Evolutionary conservation across 1,140 invertebrate species (phyloP), one percentile per base, ranked within the genome.

Genomic region (Drosophila nannoptera): DNA sequence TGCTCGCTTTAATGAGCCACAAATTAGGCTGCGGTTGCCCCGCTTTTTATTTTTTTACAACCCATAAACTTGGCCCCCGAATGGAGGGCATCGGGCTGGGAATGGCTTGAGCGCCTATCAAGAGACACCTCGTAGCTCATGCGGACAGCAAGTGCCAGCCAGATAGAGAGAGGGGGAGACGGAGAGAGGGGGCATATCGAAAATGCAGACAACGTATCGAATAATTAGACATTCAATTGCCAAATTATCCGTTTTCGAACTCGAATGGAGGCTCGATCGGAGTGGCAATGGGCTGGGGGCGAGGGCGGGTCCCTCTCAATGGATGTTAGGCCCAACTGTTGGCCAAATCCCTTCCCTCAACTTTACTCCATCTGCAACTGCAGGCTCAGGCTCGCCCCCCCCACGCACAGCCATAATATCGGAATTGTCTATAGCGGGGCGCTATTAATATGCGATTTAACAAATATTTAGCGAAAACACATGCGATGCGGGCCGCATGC

Each of bases 401-500:
- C 61, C 56, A 43, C 38, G 12, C 55, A 35, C 48, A 56, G 40
- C 46, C 53, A 38, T 35, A 62, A 62, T 54, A 61, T 43, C 40
- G 38, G 71, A 52, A 64, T 70, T 75, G 67, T 73, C 76, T 74
- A 86, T 81, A 86, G 67, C 54, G 72, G 81, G 77, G 81, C 82
- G 81, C 77, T 77, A 86, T 86, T 86, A 86, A 86, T 86, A 86
- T 86, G 81, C 81, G 71, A 86, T 86, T 86, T 81, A 87, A 86
- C 81, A 86, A 86, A 86, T 86, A 86, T 86, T 86, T 87, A 86
- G 77, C 82, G 82, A 86, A 86, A 87, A 86, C 77, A 87, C 77
- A 72, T 62, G 65, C 65, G 38, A 52, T 53, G 66, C 58, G 71
- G 42, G 16, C 52, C 54, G 81, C 58, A 86, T 86, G 62, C 71